Evolutionary conservation across 2,888 invertebrate genomes (phyloP).

Genomic region (Penaeus monodon): DNA sequence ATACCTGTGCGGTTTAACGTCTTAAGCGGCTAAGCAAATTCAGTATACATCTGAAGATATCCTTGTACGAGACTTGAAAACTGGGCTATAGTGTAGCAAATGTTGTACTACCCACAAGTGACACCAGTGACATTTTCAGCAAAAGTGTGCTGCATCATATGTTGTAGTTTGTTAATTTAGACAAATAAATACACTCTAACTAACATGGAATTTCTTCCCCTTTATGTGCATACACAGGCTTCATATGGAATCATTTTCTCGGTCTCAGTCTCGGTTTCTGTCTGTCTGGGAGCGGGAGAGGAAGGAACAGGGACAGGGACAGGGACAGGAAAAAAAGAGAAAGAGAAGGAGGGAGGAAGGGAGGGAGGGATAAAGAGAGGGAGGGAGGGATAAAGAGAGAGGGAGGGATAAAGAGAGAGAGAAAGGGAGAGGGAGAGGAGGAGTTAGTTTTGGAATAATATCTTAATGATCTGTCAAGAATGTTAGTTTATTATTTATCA

Average conservation of each 20-base stretch:
- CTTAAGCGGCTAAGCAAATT: background rate
- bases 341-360: conserved; percentile 62
- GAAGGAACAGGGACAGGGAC: conserved; percentile 26
- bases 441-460: background rate
- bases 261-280: background rate
- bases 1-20: background rate
- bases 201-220: background rate
- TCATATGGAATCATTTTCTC: background rate
- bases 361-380: conserved; percentile 66
- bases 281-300: background rate
- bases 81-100: conserved; percentile 18
- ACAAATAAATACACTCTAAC: conserved; percentile 24
- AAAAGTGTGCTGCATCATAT: conserved; percentile 24
- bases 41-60: background rate
- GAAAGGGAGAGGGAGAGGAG: background rate
- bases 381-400: conserved; percentile 66
- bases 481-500: background rate
- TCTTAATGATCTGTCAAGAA: background rate
- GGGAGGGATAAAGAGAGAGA: conserved; percentile 35
- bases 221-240: background rate
- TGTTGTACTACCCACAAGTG: conserved; percentile 17
- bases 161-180: conserved; percentile 35
- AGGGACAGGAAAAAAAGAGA: conserved; percentile 56
- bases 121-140: conserved; percentile 10
- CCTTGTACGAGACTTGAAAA: conserved; percentile 13